Percentiles rank a stretch among this genome's conserved stretches.
phyloP scores from a whole-genome alignment of 2,113 vertebrate species.

The Neogale vison region DNA sequence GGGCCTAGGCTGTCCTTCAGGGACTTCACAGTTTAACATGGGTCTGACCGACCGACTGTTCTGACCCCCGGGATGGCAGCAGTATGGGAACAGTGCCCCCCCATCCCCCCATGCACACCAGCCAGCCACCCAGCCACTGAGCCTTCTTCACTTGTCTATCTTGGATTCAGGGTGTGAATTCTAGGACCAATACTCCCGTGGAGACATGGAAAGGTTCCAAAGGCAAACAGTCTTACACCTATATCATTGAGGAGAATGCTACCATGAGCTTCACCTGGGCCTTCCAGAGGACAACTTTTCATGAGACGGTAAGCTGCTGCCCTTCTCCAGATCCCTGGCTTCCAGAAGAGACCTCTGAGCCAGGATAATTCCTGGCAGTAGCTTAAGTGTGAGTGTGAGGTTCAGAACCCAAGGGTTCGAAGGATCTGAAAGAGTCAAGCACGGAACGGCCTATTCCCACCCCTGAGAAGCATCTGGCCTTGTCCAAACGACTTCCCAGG shows the following conservation, averaged over 20 bases:
- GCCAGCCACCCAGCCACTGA: not conserved
- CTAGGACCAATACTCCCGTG: slow-evolving; percentile 87
- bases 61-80: not conserved
- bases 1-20: not conserved
- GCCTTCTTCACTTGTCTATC: not conserved
- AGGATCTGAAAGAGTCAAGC: not conserved
- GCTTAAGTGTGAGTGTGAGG: not conserved
- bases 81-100: no score
- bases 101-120: no score
- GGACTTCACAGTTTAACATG: not conserved
- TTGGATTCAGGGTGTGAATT: slow-evolving; percentile 87
- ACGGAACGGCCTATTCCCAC: not conserved
- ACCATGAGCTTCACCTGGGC: slow-evolving; percentile 95
- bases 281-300: slow-evolving; percentile 89
- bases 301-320: slow-evolving; percentile 83
- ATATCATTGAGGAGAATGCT: slow-evolving; percentile 89
- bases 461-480: not conserved
- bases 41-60: not conserved
- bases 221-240: slow-evolving; percentile 94
- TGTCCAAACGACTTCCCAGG: not conserved
- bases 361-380: not conserved
- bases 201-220: slow-evolving; percentile 92
- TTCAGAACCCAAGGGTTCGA: not conserved
- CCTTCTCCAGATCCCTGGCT: not conserved
- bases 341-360: not conserved